These are phyloP conservation scores for Lithophane semibrunnea DNA, from an alignment of 2,888 invertebrate genomes.

Conservation along the genomic window DNA sequence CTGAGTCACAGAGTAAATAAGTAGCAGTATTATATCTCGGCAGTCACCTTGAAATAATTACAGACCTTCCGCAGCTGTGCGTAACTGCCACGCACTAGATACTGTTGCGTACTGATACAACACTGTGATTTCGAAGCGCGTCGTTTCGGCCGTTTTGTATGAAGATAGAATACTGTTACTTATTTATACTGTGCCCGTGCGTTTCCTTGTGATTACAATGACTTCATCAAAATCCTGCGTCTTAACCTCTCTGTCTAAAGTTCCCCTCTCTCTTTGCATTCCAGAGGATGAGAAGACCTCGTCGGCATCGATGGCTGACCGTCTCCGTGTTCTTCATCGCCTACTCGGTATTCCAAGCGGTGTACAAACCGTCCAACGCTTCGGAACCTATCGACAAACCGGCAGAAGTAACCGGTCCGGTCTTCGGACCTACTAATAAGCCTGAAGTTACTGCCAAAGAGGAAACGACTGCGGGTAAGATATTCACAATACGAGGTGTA, in stretches of 20 bases:
- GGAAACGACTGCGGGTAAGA: constrained; percentile 59
- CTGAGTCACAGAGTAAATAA: too few relatives aligned
- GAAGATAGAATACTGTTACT: too few relatives aligned
- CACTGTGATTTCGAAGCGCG: too few relatives aligned
- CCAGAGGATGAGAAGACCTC: constrained; percentile 91
- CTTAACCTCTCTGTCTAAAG: background rate
- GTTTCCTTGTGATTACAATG: background rate
- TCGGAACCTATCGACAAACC: constrained; percentile 66
- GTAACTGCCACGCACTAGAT: too few relatives aligned
- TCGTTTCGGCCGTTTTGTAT: too few relatives aligned
- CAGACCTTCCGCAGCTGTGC: too few relatives aligned
- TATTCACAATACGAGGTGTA: background rate
- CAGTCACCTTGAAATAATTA: too few relatives aligned
- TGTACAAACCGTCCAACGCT: constrained; percentile 76
- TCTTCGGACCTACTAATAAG: constrained; percentile 10
- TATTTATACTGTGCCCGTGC: background rate
- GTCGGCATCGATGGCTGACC: constrained; percentile 92
- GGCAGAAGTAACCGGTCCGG: constrained; percentile 23
- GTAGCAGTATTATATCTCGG: too few relatives aligned
- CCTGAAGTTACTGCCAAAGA: constrained; percentile 56
- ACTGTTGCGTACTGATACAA: too few relatives aligned
- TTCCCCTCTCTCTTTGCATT: constrained; percentile 55
- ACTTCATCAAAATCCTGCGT: background rate
- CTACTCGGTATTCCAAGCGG: constrained; percentile 92
- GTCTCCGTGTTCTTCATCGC: constrained; percentile 92